Evolutionary conservation across 2,888 invertebrate genomes (phyloP), one percentile per base, ranked within the genome.

Genomic region (Baccha elongata): DNA sequence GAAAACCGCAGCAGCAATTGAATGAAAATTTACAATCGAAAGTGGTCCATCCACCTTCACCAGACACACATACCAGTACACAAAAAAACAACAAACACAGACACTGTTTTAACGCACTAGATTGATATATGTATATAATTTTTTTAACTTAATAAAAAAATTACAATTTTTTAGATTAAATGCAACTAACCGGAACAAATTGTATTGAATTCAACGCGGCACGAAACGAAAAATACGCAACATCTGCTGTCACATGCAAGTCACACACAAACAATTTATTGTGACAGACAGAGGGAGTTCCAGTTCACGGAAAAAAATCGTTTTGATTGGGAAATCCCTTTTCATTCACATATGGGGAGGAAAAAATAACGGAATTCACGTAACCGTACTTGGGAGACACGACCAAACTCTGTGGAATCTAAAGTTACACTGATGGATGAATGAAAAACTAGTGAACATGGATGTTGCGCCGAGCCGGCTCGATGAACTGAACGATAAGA

Each of bases 21-120:
- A 67, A 75, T 67, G 65, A 55, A 76, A 72, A 76, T 64, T 78
- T 64, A 73, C 55, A 83, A 83, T 83, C 83, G 78, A 78, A 83
- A 83, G 83, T 83, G 83, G 78, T 83, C 83, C 83, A 83, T 83
- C 83, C 83, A 83, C 83, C 78, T 83, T 83, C 68, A 50, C 53
- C 64, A 13, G 19, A 53, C 21, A 29, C 17, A 52, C 67, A 55
- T 3, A 23, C 26, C n/a, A n/a, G n/a, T n/a, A n/a, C n/a, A n/a
- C n/a, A n/a, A n/a, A n/a, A n/a, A n/a, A n/a, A n/a, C n/a, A n/a
- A n/a, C n/a, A n/a, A n/a, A 60, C 23, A 67, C 52, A 42, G 11
- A 11, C 13, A 8, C 11, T n/a, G n/a, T n/a, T n/a, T n/a, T n/a
- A n/a, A 52, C 15, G 2, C 17, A 26, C 10, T 40, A 15, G n/a